Evolutionary conservation across 1,140 invertebrate genomes (phyloP).

Genomic region (Megathymus violae): DNA sequence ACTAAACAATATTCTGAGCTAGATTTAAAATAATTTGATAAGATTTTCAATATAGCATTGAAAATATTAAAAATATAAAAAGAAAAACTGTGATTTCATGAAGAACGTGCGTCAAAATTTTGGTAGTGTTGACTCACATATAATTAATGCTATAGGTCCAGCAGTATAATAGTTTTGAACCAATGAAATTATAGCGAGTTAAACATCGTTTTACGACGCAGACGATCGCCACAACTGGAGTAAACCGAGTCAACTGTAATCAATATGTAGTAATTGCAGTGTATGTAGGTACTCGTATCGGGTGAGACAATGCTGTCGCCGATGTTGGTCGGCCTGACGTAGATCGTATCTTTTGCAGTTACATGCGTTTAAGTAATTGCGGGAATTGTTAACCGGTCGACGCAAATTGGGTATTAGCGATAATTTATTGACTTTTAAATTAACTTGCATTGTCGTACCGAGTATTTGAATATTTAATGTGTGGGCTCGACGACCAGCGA

Average conservation of each 20-base stretch:
- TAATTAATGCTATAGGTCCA: too few species aligned
- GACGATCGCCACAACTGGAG: conserved; percentile 65
- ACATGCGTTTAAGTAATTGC: conserved; percentile 82
- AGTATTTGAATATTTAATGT: conserved; percentile 75
- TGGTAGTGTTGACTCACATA: too few species aligned
- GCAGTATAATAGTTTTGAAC: neutral
- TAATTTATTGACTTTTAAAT: conserved; percentile 81
- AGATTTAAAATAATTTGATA: too few species aligned
- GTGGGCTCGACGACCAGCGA: conserved; percentile 58
- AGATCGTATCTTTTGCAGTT: conserved; percentile 77
- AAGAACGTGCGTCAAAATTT: too few species aligned
- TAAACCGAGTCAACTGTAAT: conserved; percentile 71
- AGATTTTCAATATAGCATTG: too few species aligned
- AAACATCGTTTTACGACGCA: conserved; percentile 72
- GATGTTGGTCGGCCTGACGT: conserved; percentile 44
- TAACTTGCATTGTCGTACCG: conserved; percentile 72
- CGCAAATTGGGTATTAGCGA: conserved; percentile 81
- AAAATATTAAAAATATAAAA: too few species aligned
- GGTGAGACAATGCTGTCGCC: conserved; percentile 70
- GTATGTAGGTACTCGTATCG: conserved; percentile 68
- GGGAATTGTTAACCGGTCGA: conserved; percentile 79
- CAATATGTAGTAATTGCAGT: conserved; percentile 75
- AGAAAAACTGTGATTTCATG: too few species aligned
- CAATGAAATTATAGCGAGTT: neutral
- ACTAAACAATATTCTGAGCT: too few species aligned